Percentiles rank a stretch among this genome's conserved stretches.
Conservation (phyloP, 1,140 invertebrate species). For the Manduca sexta region DNA sequence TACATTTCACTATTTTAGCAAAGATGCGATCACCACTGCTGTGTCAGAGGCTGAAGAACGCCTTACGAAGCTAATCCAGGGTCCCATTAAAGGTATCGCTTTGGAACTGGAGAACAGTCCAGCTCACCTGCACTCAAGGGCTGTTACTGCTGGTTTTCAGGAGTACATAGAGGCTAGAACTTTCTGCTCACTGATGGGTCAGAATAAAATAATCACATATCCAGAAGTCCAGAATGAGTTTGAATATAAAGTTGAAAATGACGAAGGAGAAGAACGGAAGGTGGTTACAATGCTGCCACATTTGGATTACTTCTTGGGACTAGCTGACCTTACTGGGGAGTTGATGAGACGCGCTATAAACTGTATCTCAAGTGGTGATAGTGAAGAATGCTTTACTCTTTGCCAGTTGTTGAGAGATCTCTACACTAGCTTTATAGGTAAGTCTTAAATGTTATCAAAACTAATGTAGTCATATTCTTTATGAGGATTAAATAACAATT, state of each 20-base stretch:
- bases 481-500: too few relatives aligned
- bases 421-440: slow-evolving; percentile 81
- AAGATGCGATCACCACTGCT: slow-evolving; percentile 74
- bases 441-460: too few relatives aligned
- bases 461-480: too few relatives aligned
- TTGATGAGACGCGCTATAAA: slow-evolving; percentile 92
- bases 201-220: slow-evolving; percentile 38
- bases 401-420: slow-evolving; percentile 81
- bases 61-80: slow-evolving; percentile 75
- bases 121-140: slow-evolving; percentile 82
- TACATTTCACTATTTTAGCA: slow-evolving; percentile 50
- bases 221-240: slow-evolving; percentile 51
- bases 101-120: slow-evolving; percentile 82
- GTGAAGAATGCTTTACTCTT: slow-evolving; percentile 82
- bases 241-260: slow-evolving; percentile 26
- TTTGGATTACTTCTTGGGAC: slow-evolving; percentile 85
- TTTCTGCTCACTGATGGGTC: slow-evolving; percentile 53
- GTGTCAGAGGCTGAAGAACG: slow-evolving; percentile 79
- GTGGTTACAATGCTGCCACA: slow-evolving; percentile 71
- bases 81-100: slow-evolving; percentile 80
- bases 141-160: slow-evolving; percentile 86
- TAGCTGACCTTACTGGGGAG: slow-evolving; percentile 92
- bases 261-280: slow-evolving; percentile 24
- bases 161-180: slow-evolving; percentile 90
- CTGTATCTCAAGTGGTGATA: slow-evolving; percentile 83